A percentile compares a stretch with the other conserved stretches of the same genome.
Conservation (phyloP, 2,888 invertebrate genomes). For the Keiferia lycopersicella region DNA sequence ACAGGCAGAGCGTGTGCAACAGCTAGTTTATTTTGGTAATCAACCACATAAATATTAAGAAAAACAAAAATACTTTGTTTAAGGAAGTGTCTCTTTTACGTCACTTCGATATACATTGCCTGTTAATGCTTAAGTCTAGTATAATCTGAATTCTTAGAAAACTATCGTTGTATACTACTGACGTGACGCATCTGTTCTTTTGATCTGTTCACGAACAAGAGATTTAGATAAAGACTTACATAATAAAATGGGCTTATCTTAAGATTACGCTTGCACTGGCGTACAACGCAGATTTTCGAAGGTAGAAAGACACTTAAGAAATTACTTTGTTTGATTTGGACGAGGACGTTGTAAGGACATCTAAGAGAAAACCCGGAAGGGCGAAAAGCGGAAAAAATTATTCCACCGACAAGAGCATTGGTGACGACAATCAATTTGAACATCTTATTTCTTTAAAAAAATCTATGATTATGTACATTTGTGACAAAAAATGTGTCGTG, state of each 20-base stretch:
- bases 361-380: too few relatives aligned
- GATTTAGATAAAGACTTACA: background rate
- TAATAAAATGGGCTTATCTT: background rate
- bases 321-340: too few relatives aligned
- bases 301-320: too few relatives aligned
- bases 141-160: background rate
- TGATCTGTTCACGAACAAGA: background rate
- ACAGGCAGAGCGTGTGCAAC: background rate
- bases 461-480: too few relatives aligned
- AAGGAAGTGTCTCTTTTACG: slow-evolving; percentile 4
- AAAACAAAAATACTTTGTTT: background rate
- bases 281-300: too few relatives aligned
- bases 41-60: background rate
- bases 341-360: too few relatives aligned
- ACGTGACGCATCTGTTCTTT: background rate
- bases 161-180: background rate
- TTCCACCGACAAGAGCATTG: too few relatives aligned
- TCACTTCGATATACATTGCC: background rate
- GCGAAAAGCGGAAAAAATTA: too few relatives aligned
- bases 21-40: background rate
- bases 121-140: background rate
- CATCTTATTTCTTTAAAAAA: too few relatives aligned
- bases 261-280: background rate
- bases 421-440: too few relatives aligned
- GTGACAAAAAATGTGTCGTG: too few relatives aligned